These are phyloP conservation scores for Argyresthia goedartella DNA, from an alignment of 2,888 invertebrate genomes.

Conservation along the genomic window DNA sequence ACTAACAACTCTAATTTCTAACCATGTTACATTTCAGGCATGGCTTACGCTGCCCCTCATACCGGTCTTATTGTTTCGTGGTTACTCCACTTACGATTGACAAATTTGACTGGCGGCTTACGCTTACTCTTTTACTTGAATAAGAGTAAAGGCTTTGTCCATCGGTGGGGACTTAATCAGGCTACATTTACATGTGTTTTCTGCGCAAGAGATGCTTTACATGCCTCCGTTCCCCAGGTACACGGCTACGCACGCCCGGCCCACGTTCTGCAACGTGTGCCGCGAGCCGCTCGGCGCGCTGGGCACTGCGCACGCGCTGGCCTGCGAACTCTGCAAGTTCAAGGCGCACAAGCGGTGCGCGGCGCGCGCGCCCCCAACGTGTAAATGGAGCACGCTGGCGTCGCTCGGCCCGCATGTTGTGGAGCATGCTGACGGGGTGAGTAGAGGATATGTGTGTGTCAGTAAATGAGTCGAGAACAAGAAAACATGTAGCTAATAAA, in stretches of 20 bases:
- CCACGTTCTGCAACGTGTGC: slow-evolving; percentile 98
- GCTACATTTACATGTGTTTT: not conserved
- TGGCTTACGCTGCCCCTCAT: too few species aligned
- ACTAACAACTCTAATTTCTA: too few species aligned
- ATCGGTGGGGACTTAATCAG: not conserved
- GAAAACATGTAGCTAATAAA: not conserved
- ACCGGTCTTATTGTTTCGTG: too few species aligned
- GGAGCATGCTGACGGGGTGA: slow-evolving; percentile 91
- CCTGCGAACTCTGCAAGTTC: slow-evolving; percentile 97
- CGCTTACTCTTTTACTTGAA: not conserved
- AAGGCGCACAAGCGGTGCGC: slow-evolving; percentile 97
- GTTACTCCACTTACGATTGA: too few species aligned
- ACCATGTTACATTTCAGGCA: too few species aligned
- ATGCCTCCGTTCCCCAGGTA: too few species aligned
- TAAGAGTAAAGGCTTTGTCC: not conserved
- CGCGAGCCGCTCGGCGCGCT: slow-evolving; percentile 93
- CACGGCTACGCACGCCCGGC: slow-evolving; percentile 93
- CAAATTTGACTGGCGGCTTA: too few species aligned
- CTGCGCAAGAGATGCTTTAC: too few species aligned
- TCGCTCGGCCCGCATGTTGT: slow-evolving; percentile 96
- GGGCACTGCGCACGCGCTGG: slow-evolving; percentile 91
- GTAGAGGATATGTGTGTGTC: slow-evolving; percentile 21
- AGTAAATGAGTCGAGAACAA: too few species aligned
- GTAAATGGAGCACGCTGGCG: slow-evolving; percentile 98
- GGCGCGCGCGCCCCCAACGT: slow-evolving; percentile 91